phyloP scores from a whole-genome alignment of 1,140 invertebrate genomes.

The Dendrolimus punctatus region DNA sequence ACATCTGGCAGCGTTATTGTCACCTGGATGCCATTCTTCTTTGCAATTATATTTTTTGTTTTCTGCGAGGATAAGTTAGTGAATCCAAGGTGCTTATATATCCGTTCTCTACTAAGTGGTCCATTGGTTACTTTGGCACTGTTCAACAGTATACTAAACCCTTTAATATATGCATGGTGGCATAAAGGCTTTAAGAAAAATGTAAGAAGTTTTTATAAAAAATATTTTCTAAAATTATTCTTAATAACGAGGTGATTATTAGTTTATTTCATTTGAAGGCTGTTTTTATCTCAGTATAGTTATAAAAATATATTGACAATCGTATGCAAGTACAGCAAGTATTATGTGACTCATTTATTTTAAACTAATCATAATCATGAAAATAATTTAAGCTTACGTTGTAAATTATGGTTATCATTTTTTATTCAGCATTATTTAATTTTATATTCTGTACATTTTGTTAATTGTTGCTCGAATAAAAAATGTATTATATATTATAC shows the following conservation, averaged over 20 bases:
- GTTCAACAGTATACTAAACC: conserved; percentile 79
- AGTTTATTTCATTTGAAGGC: too few relatives aligned
- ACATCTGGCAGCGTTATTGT: conserved; percentile 71
- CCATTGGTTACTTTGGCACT: conserved; percentile 74
- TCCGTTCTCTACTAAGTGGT: conserved; percentile 63
- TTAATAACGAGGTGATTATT: conserved; percentile 1
- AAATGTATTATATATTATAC: too few relatives aligned
- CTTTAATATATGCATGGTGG: conserved; percentile 82
- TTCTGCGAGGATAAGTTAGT: conserved; percentile 59
- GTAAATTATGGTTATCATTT: too few relatives aligned
- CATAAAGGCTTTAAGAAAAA: conserved; percentile 74
- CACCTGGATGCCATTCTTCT: conserved; percentile 62
- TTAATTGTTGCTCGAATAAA: too few relatives aligned
- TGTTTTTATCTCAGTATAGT: too few relatives aligned
- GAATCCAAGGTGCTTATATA: conserved; percentile 54
- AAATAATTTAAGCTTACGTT: too few relatives aligned
- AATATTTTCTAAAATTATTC: conserved; percentile 30
- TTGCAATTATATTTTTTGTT: conserved; percentile 66
- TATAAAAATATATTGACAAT: too few relatives aligned
- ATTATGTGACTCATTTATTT: too few relatives aligned
- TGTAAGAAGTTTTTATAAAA: conserved; percentile 20
- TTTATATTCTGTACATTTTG: too few relatives aligned
- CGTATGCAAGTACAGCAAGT: too few relatives aligned
- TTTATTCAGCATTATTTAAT: too few relatives aligned
- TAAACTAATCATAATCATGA: too few relatives aligned